Evolutionary conservation across 2,888 invertebrate genomes (phyloP).

Genomic region (Harmothoe impar): DNA sequence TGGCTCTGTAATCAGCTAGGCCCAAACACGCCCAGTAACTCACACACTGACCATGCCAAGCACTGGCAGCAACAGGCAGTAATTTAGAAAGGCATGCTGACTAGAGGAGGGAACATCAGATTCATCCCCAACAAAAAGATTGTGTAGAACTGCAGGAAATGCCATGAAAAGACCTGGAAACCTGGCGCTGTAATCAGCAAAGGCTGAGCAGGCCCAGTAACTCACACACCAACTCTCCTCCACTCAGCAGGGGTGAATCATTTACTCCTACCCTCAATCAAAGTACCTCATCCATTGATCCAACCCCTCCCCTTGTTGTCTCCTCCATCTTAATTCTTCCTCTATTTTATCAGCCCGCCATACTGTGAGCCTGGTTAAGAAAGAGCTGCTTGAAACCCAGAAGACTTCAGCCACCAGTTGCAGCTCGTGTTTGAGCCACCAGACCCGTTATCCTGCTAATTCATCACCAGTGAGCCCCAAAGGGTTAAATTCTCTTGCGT

Average conservation of each 20-base stretch:
- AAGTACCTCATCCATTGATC: conserved; percentile 16
- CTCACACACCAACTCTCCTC: background rate
- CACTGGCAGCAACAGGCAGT: too few relatives aligned
- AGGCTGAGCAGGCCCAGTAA: background rate
- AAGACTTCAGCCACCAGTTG: too few relatives aligned
- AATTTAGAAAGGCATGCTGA: too few relatives aligned
- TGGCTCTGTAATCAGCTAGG: too few relatives aligned
- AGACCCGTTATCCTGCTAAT: too few relatives aligned
- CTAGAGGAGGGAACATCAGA: too few relatives aligned
- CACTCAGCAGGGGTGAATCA: background rate
- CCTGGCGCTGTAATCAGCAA: background rate
- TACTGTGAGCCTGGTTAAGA: background rate
- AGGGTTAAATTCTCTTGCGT: too few relatives aligned
- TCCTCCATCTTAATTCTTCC: conserved; percentile 47
- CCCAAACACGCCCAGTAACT: too few relatives aligned
- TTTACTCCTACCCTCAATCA: background rate
- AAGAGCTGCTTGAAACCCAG: too few relatives aligned
- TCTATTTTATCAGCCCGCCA: conserved; percentile 41
- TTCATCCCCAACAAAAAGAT: background rate
- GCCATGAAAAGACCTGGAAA: background rate
- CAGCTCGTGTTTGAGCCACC: too few relatives aligned
- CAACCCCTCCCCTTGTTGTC: background rate
- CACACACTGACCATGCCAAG: too few relatives aligned
- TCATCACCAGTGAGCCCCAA: too few relatives aligned
- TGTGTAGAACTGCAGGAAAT: background rate